Percentiles rank a stretch among this genome's conserved stretches.
These are phyloP conservation scores for Neodontobutis hainanensis DNA, from an alignment of 2,113 vertebrate species.

Conservation along the genomic window DNA sequence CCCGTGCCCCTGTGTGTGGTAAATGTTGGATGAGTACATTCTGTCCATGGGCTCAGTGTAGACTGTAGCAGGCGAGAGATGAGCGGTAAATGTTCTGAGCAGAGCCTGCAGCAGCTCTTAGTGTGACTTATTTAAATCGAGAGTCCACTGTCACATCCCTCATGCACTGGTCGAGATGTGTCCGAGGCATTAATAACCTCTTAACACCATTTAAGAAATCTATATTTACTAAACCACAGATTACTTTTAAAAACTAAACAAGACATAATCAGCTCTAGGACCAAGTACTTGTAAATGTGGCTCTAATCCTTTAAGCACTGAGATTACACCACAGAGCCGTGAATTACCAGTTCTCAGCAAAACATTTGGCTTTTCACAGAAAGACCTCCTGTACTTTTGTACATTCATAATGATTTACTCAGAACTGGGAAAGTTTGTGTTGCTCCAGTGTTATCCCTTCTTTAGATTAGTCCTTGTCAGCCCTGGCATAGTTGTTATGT, in stretches of 20 bases:
- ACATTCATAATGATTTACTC: not conserved
- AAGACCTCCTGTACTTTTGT: not conserved
- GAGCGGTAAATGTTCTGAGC: too few relatives aligned
- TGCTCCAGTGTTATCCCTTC: too few relatives aligned
- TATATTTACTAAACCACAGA: constrained; percentile 23
- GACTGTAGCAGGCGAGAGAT: too few relatives aligned
- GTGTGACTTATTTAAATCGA: not conserved
- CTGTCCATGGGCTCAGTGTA: not conserved
- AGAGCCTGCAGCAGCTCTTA: not conserved
- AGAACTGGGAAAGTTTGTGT: too few relatives aligned
- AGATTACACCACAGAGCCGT: constrained; percentile 21
- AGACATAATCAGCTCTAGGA: constrained; percentile 20
- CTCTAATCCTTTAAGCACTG: constrained; percentile 41
- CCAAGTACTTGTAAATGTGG: constrained; percentile 31
- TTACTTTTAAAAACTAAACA: constrained; percentile 9
- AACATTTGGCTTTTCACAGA: not conserved
- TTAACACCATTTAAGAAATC: not conserved
- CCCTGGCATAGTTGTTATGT: too few relatives aligned
- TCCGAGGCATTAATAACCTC: too few relatives aligned
- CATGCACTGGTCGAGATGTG: too few relatives aligned
- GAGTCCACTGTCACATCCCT: too few relatives aligned
- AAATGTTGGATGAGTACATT: not conserved
- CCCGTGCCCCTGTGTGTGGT: not conserved
- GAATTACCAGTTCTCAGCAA: not conserved
- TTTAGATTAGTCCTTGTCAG: too few relatives aligned